Base-by-base conservation (phyloP, 1,140 invertebrate genomes). In the Parasteatoda tepidariorum region DNA sequence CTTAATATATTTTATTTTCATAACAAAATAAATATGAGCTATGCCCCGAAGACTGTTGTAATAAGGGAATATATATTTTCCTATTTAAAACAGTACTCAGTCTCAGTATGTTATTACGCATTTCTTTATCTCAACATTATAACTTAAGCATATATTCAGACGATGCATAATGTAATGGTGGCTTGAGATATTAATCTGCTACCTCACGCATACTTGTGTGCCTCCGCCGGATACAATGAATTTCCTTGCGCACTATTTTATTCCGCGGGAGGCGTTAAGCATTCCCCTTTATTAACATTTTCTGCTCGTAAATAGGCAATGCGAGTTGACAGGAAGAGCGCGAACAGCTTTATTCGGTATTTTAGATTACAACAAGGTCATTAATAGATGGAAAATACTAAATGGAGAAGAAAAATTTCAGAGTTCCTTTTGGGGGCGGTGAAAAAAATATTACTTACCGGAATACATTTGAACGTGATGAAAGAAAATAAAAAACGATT, bases 261-360 rank as follows among this genome's bases (percentile, higher is more conserved):
- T 34, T 55, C 64, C 34, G 26, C 31, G 55, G 34, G 34, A 62
- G 67, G 22, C 48, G 38, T 54, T n/a, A 34, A 38, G 33, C 28
- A 38, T 68, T 68, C 24, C 71, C 33, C 73, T 41, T 33, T 26
- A 82, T 82, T 82, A 82, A 70, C 78, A 82, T 82, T 82, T 82
- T 82, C 18, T 48, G 54, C 66, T 82, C 78, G 31, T 82, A 82
- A 82, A 57, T 24, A 66, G 28, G 26, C 38, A 61, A 70, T 48
- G 55, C 33, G 38, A 70, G 48, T 33, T 59, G 78, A 70, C 55
- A 71, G 66, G 78, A 82, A 71, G 18, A 71, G 31, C 61, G 67
- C 38, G 67, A 70, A 82, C 57, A 82, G 78, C 67, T 82, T 78
- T 41, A 78, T 78, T 78, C 31, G 13, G 64, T 31, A 30, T 30